Base-by-base conservation (phyloP, 1,140 invertebrate species). In the Drosophila nikananu region DNA sequence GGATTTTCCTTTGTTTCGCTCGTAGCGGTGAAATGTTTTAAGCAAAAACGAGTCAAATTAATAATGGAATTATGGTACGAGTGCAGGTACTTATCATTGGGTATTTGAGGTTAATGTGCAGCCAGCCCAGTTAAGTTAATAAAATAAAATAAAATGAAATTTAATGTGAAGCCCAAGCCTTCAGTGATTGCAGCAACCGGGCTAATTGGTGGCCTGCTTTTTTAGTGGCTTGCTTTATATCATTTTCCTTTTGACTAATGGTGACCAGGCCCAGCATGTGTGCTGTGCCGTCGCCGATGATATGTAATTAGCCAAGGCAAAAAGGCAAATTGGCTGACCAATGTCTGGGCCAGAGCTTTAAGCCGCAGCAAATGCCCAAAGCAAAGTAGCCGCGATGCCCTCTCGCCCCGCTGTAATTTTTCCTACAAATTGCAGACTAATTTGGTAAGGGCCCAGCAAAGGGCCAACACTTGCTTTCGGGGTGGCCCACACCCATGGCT, bases 11-110 rank as follows among this genome's bases (percentile, higher is more conserved):
- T 83, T 80, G 71, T 71, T 59, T 59, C 54, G 46, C 61, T 52
- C 76, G 62, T 64, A 62, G 77, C 70, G 80, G 87, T 87, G 77
- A 89, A 90, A 86, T 81, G 86, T 72, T 86, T 90, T 74, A 75
- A 63, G 63, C 57, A 66, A 63, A 83, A 63, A 83, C 44, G 77
- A 57, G 73, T 87, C 72, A 81, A 87, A 79, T 68, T 79, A 57
- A 68, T 64, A 80, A 83, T 66, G 55, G 59, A 60, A 81, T 70
- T 79, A 73, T 80, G 67, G 71, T 80, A 60, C 44, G 46, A 52
- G 44, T 60, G 49, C 35, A 55, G 42, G 57, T 57, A 55, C 55
- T 80, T 73, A 68, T 72, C 42, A 58, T 51, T 61, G 77, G 63
- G 59, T 51, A 66, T 83, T 89, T 48, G 73, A 71, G 81, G 83